Percentiles rank a stretch among this genome's conserved stretches.
phyloP scores from a whole-genome alignment of 2,888 invertebrate species.

The Eumerus sabulonum region DNA sequence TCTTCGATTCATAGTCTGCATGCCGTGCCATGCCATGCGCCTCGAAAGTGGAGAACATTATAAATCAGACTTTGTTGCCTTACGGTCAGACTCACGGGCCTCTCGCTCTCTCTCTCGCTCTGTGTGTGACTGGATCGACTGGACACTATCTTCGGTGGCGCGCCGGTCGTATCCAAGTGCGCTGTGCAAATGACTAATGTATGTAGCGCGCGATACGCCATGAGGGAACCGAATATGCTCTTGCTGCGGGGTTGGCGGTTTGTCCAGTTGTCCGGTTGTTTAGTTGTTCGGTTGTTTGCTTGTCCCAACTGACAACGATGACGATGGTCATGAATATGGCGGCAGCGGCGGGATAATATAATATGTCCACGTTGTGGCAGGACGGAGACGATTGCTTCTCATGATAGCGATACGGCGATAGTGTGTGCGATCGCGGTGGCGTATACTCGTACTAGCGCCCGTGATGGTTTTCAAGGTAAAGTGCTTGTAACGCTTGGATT shows the following conservation, averaged over 20 bases:
- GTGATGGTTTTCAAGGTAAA: constrained; percentile 66
- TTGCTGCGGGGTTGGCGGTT: constrained; percentile 5
- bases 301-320: constrained; percentile 66
- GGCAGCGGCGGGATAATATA: constrained; percentile 68
- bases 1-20: not conserved
- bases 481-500: constrained; percentile 66
- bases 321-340: constrained; percentile 69
- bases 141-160: constrained; percentile 50
- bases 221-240: constrained; percentile 56
- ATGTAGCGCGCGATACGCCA: constrained; percentile 67
- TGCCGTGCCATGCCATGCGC: constrained; percentile 8
- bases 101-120: no score
- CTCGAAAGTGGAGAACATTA: constrained; percentile 63
- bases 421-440: constrained; percentile 48
- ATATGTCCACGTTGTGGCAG: constrained; percentile 63
- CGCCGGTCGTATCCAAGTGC: constrained; percentile 57
- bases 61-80: constrained; percentile 69
- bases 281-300: no score
- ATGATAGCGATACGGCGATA: constrained; percentile 46
- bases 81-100: no score
- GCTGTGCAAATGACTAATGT: constrained; percentile 69
- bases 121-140: no score
- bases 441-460: constrained; percentile 38
- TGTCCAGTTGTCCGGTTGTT: no score
- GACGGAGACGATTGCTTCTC: constrained; percentile 65